A percentile compares a stretch with the other conserved stretches of the same genome.
These are phyloP conservation scores for Metopia argyrocephala DNA, from an alignment of 2,888 invertebrate genomes.

Conservation along the genomic window DNA sequence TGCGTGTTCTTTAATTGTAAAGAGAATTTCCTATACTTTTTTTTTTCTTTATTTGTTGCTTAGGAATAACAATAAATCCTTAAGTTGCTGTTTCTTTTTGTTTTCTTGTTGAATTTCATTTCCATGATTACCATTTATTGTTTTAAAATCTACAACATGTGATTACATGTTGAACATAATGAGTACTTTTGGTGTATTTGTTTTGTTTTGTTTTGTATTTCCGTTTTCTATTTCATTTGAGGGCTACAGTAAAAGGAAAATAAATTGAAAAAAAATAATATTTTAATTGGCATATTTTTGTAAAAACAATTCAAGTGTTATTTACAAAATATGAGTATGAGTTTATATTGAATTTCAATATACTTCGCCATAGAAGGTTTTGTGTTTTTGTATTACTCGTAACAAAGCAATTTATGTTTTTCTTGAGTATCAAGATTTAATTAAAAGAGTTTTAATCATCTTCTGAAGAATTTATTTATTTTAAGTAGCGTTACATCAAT, in stretches of 20 bases:
- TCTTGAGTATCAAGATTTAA: too few species aligned
- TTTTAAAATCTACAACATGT: constrained; percentile 11
- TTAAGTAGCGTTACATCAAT: too few species aligned
- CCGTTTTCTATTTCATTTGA: neutral
- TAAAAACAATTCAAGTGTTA: constrained; percentile 42
- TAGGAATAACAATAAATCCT: neutral
- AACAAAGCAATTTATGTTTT: too few species aligned
- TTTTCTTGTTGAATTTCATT: neutral
- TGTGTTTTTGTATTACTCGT: too few species aligned
- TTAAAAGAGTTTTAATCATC: too few species aligned
- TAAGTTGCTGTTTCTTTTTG: too few species aligned
- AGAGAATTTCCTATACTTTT: neutral
- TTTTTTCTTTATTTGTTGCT: constrained; percentile 26
- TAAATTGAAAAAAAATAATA: constrained; percentile 4
- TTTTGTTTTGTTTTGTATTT: neutral
- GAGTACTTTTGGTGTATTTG: constrained; percentile 36
- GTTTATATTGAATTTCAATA: neutral
- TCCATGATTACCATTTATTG: constrained; percentile 34
- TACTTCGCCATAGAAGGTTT: too few species aligned
- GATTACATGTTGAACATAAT: constrained; percentile 48
- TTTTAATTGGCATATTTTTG: constrained; percentile 59
- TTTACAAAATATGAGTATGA: constrained; percentile 1
- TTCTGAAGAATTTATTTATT: too few species aligned
- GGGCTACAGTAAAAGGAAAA: neutral
- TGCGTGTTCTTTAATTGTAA: neutral